Percentiles rank a stretch among this genome's conserved stretches.
phyloP scores from a whole-genome alignment of 2,113 vertebrate species.

The Hyperopisus bebe region DNA sequence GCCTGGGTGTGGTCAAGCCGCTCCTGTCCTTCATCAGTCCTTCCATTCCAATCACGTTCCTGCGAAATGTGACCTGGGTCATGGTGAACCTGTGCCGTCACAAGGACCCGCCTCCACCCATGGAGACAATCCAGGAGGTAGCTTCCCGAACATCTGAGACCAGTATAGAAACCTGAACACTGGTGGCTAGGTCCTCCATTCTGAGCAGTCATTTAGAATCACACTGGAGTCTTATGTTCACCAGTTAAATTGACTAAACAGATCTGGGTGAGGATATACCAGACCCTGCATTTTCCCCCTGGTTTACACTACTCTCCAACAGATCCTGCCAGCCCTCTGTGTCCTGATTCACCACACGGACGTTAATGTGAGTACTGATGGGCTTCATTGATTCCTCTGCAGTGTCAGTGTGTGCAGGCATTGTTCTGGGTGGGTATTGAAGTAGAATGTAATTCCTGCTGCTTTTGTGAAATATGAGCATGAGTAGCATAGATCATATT shows the following conservation, averaged over 20 bases:
- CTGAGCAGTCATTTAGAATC: background rate
- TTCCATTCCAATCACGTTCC: slow-evolving; percentile 98
- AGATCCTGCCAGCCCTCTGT: slow-evolving; percentile 96
- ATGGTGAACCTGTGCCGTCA: slow-evolving; percentile 99
- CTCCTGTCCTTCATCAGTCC: slow-evolving; percentile 97
- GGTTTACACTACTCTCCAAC: background rate
- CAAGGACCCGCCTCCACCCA: slow-evolving; percentile 95
- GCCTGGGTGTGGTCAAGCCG: slow-evolving; percentile 92
- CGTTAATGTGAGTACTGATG: slow-evolving; percentile 84
- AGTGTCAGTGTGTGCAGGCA: background rate
- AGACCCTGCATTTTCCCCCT: background rate
- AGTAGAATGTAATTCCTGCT: background rate
- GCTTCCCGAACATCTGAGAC: background rate
- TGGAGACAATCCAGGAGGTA: slow-evolving; percentile 99
- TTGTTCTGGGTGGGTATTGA: background rate
- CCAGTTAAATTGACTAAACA: background rate
- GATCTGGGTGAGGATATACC: background rate
- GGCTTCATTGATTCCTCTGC: background rate
- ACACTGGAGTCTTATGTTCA: background rate
- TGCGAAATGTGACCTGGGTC: slow-evolving; percentile 98
- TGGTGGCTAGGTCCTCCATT: background rate
- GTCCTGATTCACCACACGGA: slow-evolving; percentile 97
- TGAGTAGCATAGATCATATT: background rate
- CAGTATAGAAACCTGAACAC: background rate
- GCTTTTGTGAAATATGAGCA: background rate